Percentiles rank a stretch among this genome's conserved stretches.
phyloP scores from a whole-genome alignment of 2,888 invertebrate species.

The Macrosiphum euphorbiae region DNA sequence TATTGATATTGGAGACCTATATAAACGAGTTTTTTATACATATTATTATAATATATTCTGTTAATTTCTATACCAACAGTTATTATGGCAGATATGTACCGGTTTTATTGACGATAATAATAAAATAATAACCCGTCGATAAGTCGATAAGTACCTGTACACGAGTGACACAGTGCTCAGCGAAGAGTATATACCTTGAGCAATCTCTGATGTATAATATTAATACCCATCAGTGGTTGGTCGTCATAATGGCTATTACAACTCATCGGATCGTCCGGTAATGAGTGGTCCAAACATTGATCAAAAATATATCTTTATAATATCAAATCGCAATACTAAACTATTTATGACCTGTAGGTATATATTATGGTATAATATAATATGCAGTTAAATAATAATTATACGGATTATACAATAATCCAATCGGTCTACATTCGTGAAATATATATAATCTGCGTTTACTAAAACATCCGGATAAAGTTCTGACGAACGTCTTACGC shows the following conservation, averaged over 20 bases:
- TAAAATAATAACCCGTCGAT: conserved; percentile 33
- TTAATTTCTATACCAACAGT: conserved; percentile 6
- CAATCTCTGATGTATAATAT: not conserved
- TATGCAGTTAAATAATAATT: not conserved
- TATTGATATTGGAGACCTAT: conserved; percentile 14
- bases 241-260: not conserved
- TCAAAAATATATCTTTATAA: not conserved
- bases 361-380: too few relatives aligned
- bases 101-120: conserved; percentile 20
- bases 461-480: not conserved
- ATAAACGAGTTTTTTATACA: conserved; percentile 28
- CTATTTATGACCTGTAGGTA: too few relatives aligned
- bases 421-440: not conserved
- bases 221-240: not conserved
- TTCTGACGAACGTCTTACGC: not conserved
- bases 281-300: not conserved
- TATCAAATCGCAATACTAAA: not conserved
- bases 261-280: not conserved
- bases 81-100: conserved; percentile 29
- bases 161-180: not conserved
- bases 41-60: not conserved
- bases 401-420: not conserved
- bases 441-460: not conserved
- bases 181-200: not conserved
- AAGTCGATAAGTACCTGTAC: not conserved